Conservation (phyloP, 2,797 vertebrate species). For the Gorsachius magnificus region DNA sequence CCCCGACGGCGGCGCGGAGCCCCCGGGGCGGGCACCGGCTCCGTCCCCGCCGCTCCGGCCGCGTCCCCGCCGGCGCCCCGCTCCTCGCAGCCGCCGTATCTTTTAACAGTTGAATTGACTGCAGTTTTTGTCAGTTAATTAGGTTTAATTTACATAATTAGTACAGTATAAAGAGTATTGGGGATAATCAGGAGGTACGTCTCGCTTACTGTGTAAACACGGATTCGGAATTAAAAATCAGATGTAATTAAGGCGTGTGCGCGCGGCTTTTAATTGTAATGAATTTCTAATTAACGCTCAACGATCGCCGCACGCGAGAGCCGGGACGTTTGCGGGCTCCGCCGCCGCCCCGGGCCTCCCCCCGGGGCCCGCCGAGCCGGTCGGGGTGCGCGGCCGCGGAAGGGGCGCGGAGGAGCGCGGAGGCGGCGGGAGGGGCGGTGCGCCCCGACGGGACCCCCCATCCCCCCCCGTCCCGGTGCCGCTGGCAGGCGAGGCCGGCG, state of each 20-base stretch:
- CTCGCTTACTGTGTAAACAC: constrained; percentile 86
- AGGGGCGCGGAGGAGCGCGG: not conserved
- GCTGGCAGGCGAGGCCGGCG: not conserved
- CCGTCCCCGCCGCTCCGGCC: not conserved
- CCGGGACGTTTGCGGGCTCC: constrained; percentile 69
- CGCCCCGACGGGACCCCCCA: not conserved
- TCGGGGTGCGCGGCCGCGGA: not conserved
- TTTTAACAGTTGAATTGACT: constrained; percentile 82
- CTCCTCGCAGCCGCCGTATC: constrained; percentile 65
- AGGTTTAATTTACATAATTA: constrained; percentile 87
- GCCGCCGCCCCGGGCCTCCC: not conserved
- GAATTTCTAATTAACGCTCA: constrained; percentile 87
- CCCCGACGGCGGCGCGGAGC: not conserved
- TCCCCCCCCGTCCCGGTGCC: not conserved
- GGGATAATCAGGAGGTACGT: constrained; percentile 86
- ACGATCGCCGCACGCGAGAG: constrained; percentile 79
- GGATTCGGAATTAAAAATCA: constrained; percentile 85
- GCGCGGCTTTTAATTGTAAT: constrained; percentile 86
- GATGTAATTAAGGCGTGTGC: constrained; percentile 84
- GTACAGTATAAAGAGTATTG: constrained; percentile 87
- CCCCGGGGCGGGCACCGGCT: not conserved
- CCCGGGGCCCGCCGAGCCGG: not conserved
- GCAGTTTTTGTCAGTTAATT: constrained; percentile 86
- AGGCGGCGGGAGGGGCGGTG: not conserved
- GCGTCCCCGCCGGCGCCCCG: not conserved